phyloP scores from a whole-genome alignment of 1,140 invertebrate genomes.

The Phocides pigmalion region DNA sequence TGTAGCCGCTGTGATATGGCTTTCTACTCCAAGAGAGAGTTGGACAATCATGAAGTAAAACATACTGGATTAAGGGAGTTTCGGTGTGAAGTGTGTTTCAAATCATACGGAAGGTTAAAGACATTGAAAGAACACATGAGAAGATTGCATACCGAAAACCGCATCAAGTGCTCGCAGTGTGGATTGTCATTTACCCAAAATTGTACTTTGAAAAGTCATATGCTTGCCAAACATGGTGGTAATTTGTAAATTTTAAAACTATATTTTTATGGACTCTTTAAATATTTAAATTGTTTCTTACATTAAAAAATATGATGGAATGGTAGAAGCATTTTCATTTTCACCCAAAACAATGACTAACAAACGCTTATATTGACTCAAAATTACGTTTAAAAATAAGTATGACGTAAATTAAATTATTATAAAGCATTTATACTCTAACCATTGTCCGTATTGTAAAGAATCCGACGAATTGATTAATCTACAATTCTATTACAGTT shows the following conservation, averaged over 20 bases:
- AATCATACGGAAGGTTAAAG: constrained; percentile 83
- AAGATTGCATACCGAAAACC: constrained; percentile 74
- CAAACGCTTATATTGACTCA: no score
- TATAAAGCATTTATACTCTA: no score
- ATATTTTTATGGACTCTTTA: neutral
- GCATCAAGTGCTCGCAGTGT: constrained; percentile 69
- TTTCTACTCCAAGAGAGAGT: constrained; percentile 47
- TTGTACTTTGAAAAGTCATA: constrained; percentile 45
- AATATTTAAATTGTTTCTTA: neutral
- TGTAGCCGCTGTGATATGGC: constrained; percentile 49
- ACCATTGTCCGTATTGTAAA: no score
- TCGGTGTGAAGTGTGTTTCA: constrained; percentile 86
- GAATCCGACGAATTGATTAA: no score
- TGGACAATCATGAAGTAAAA: constrained; percentile 70
- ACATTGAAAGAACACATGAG: constrained; percentile 84
- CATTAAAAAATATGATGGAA: no score
- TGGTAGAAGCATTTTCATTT: no score
- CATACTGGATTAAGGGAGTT: constrained; percentile 89
- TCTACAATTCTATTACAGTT: no score
- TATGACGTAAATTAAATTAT: no score
- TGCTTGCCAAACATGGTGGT: constrained; percentile 46
- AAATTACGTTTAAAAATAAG: no score
- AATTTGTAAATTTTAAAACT: neutral
- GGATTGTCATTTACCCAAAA: constrained; percentile 65
- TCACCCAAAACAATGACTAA: no score